Evolutionary conservation across 2,113 vertebrate species (phyloP).

Genomic region (Zosterops lateralis): DNA sequence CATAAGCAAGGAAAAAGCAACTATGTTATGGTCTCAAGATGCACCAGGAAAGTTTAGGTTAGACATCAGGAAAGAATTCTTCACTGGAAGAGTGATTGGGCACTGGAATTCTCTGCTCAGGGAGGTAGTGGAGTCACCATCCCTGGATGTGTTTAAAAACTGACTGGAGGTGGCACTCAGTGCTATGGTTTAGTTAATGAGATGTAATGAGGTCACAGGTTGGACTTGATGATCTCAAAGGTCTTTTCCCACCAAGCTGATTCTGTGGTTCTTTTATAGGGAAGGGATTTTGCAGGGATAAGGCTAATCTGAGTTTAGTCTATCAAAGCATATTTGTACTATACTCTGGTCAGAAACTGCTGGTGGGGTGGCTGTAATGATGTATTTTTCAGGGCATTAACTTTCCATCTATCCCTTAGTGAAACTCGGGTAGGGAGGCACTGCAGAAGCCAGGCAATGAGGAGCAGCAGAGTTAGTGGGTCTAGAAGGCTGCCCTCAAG

Average conservation of each 20-base stretch:
- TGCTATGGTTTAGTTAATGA: neutral
- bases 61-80: too few relatives aligned
- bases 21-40: fast-evolving
- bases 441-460: neutral
- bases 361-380: neutral
- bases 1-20: neutral
- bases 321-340: neutral
- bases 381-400: neutral
- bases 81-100: neutral
- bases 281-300: neutral
- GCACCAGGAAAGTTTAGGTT: neutral
- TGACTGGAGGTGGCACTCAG: neutral
- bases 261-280: neutral
- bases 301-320: neutral
- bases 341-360: neutral
- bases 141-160: neutral
- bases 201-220: neutral
- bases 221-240: neutral
- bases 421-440: neutral
- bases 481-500: neutral
- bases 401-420: neutral
- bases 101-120: neutral
- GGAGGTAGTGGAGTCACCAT: neutral
- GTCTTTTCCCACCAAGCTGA: neutral
- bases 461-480: neutral